phyloP scores from a whole-genome alignment of 2,113 vertebrate genomes.

The Ochotona curzoniae region DNA sequence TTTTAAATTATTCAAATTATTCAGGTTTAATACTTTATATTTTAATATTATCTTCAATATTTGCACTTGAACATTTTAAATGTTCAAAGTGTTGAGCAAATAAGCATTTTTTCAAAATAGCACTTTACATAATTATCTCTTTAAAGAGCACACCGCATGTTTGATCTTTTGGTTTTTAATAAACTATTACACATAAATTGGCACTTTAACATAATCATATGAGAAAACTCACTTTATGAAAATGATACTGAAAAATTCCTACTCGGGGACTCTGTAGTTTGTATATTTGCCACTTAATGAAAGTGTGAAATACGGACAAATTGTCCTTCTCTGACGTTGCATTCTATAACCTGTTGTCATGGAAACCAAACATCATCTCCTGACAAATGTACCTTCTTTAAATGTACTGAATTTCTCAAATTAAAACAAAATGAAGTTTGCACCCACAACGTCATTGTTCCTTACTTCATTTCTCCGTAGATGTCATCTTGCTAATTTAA shows the following conservation, averaged over 20 bases:
- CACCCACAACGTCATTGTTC: not conserved
- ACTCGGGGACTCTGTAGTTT: not conserved
- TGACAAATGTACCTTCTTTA: not conserved
- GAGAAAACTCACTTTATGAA: not conserved
- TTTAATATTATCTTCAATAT: not conserved
- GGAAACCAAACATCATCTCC: not conserved
- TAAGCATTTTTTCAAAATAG: no score
- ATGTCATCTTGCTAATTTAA: not conserved
- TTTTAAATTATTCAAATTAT: not conserved
- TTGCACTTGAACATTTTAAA: not conserved
- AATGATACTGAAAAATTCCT: not conserved
- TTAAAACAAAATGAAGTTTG: not conserved
- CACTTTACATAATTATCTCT: not conserved
- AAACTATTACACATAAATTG: not conserved
- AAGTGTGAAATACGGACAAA: not conserved
- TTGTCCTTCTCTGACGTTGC: not conserved
- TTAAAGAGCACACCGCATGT: not conserved
- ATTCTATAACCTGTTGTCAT: not conserved
- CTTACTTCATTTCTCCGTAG: not conserved
- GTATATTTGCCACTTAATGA: not conserved
- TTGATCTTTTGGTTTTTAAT: not conserved
- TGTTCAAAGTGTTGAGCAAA: not conserved
- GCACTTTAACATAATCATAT: not conserved
- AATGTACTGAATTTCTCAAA: not conserved
- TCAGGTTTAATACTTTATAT: not conserved